phyloP scores from a whole-genome alignment of 2,888 invertebrate species.

The Aproaerema taeniolella region DNA sequence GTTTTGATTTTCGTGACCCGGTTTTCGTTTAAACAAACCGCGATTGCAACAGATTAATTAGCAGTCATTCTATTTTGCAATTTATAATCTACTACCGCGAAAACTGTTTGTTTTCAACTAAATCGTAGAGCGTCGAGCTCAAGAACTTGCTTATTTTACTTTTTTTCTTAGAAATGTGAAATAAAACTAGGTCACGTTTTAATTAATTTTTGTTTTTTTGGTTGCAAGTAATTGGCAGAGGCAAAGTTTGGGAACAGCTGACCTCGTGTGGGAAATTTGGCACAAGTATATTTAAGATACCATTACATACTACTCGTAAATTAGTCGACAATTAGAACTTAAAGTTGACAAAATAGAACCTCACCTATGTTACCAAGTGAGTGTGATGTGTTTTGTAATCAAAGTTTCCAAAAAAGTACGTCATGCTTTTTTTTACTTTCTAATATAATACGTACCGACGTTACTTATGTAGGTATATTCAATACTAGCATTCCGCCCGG shows the following conservation, averaged over 20 bases:
- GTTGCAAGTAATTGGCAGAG: neutral
- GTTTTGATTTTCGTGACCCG: constrained; percentile 68
- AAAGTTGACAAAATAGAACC: no score
- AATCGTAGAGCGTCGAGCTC: neutral
- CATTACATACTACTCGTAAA: no score
- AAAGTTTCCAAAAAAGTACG: no score
- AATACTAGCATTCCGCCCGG: no score
- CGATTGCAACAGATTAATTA: constrained; percentile 58
- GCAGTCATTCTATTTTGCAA: constrained; percentile 36
- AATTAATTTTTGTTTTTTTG: neutral
- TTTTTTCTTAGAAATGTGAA: neutral
- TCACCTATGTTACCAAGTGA: no score
- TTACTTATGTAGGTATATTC: no score
- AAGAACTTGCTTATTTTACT: neutral
- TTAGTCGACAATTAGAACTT: no score
- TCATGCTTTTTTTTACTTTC: no score
- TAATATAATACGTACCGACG: no score
- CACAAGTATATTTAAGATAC: no score
- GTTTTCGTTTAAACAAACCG: constrained; percentile 57
- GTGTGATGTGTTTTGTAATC: no score
- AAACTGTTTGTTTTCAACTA: constrained; percentile 20
- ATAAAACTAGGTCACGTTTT: neutral
- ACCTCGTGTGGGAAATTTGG: no score
- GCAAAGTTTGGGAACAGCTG: neutral
- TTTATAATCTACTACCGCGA: constrained; percentile 29